Evolutionary conservation across 1,140 invertebrate species (phyloP), one percentile per base, ranked within the genome.

Genomic region (Tribolium castaneum): DNA sequence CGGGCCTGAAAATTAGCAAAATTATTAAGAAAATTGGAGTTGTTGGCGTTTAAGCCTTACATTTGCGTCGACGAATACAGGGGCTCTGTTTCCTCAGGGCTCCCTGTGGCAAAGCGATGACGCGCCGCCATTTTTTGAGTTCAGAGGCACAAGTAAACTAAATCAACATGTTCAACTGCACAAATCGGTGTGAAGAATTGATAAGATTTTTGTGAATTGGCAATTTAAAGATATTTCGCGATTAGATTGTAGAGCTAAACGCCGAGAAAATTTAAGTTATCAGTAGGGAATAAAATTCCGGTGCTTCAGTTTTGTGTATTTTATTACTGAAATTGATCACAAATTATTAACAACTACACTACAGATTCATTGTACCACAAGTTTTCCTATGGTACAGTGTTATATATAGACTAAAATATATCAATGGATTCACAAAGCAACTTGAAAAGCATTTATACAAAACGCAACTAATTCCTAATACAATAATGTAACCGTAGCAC

Each of bases 291-390:
- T 66, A 66, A 66, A 66, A 35, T 30, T 35, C 4, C n/a, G 34
- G 22, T 25, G 10, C 5, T 66, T 35, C 34, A 75, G 49, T 75
- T 75, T 75, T 75, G 54, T 74, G 54, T 75, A 75, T 59, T 75
- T 75, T 75, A 52, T 75, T 75, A 75, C 54, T 75, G 72, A 75
- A 75, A 75, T 66, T 75, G 72, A 75, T 75, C 72, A 75, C 72
- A 75, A 75, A 75, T 56, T 75, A 59, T 75, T 54, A 75, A 75
- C 72, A 75, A 75, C 72, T 75, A 75, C 25, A 75, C 72, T 75
- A 75, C 72, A 75, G 72, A 59, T 73, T 56, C 72, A 74, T 52
- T 52, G 50, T 75, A 75, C 72, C 54, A 39, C 25, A 45, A 30
- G 30, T n/a, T 35, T 30, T 54, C 50, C 50, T 12, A 50, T 50